Evolutionary conservation across 2,797 vertebrate species (phyloP).

Genomic region (Borostomias antarcticus): DNA sequence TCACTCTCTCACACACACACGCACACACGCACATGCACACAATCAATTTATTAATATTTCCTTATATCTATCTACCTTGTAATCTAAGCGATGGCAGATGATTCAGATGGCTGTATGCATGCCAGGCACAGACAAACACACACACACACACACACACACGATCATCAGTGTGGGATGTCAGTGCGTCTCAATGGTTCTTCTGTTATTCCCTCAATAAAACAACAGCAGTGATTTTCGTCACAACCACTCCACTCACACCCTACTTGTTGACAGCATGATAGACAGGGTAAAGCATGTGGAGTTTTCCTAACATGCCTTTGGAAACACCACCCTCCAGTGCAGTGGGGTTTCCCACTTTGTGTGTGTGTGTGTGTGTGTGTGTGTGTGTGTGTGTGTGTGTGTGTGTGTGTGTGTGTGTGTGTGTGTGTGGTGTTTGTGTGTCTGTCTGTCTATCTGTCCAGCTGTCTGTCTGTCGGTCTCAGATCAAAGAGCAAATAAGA

Average conservation of each 20-base stretch:
- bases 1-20: background rate
- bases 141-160: background rate
- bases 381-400: background rate
- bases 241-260: conserved; percentile 38
- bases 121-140: background rate
- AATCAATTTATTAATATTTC: background rate
- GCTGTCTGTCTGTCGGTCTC: background rate
- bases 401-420: background rate
- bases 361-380: conserved; percentile 5
- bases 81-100: background rate
- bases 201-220: conserved; percentile 46
- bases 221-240: conserved; percentile 39
- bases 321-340: background rate
- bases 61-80: conserved; percentile 13
- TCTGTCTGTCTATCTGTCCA: too few relatives aligned
- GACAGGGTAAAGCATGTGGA: conserved; percentile 41
- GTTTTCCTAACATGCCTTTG: conserved; percentile 6
- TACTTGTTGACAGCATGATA: conserved; percentile 46
- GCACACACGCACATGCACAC: background rate
- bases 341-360: background rate
- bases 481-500: conserved; percentile 13
- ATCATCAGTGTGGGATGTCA: conserved; percentile 37
- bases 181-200: conserved; percentile 46
- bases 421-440: too few relatives aligned
- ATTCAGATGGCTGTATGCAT: background rate